phyloP scores from a whole-genome alignment of 2,888 invertebrate genomes.

The Melieria picta region DNA sequence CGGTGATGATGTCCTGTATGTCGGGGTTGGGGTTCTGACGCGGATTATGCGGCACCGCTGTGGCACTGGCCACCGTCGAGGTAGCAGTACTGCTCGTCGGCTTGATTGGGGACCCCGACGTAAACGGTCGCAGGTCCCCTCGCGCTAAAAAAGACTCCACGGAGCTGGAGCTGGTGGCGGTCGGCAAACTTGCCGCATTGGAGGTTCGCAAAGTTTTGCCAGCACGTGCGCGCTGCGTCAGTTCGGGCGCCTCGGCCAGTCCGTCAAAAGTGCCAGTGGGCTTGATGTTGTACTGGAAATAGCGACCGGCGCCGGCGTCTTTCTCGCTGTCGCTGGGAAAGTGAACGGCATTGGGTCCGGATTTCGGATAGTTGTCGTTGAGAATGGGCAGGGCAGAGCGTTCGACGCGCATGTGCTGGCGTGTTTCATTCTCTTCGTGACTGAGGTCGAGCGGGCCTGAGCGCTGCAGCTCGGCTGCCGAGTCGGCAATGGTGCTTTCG shows the following conservation, averaged over 20 bases:
- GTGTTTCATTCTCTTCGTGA: conserved; percentile 58
- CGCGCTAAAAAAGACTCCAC: conserved; percentile 65
- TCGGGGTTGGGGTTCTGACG: conserved; percentile 76
- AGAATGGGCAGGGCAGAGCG: conserved; percentile 71
- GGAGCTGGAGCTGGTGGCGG: conserved; percentile 10
- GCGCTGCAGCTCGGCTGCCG: conserved; percentile 21
- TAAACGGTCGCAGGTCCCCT: conserved; percentile 65
- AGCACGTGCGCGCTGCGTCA: conserved; percentile 55
- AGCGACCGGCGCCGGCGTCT: conserved; percentile 57
- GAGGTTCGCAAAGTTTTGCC: conserved; percentile 54
- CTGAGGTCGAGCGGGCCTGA: conserved; percentile 41
- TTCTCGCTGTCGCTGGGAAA: conserved; percentile 50
- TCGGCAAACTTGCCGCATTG: conserved; percentile 15
- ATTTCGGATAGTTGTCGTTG: conserved; percentile 68
- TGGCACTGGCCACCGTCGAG: conserved; percentile 59
- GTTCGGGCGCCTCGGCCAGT: conserved; percentile 50
- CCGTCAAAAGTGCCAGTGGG: conserved; percentile 58
- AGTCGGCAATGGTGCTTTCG: conserved; percentile 54
- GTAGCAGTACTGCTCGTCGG: conserved; percentile 59
- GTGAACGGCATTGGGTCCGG: conserved; percentile 57
- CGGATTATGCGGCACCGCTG: conserved; percentile 55
- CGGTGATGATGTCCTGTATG: conserved; percentile 90
- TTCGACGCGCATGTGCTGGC: conserved; percentile 66
- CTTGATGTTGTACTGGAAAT: conserved; percentile 64
- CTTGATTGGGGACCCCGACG: conserved; percentile 65